phyloP scores from a whole-genome alignment of 2,888 invertebrate genomes.

The Drosophila neonasuta region DNA sequence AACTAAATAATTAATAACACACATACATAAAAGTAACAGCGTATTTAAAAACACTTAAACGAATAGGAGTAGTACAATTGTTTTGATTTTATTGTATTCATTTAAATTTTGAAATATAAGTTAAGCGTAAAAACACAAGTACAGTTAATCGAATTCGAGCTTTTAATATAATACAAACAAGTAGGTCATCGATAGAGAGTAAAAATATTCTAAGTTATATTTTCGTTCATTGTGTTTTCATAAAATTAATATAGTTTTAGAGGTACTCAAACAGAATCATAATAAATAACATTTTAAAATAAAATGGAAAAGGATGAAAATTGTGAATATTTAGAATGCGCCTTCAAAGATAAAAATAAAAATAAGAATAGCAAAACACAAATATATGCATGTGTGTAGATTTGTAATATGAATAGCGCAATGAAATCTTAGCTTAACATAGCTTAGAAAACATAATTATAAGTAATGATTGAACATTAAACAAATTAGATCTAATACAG shows the following conservation, averaged over 20 bases:
- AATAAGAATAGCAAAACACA: slow-evolving; percentile 31
- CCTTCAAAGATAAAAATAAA: slow-evolving; percentile 69
- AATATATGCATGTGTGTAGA: slow-evolving; percentile 51
- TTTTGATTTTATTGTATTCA: slow-evolving; percentile 24
- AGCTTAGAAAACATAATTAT: slow-evolving; percentile 38
- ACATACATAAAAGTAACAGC: slow-evolving; percentile 16
- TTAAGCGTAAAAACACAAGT: slow-evolving; percentile 59
- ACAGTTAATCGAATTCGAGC: slow-evolving; percentile 77
- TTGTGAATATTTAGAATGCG: slow-evolving; percentile 81
- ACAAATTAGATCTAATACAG: slow-evolving; percentile 27
- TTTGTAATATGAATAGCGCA: slow-evolving; percentile 47
- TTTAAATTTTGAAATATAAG: slow-evolving; percentile 47
- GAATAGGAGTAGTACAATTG: slow-evolving; percentile 24
- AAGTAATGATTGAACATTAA: background rate
- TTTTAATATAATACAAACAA: slow-evolving; percentile 66
- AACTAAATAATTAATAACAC: background rate
- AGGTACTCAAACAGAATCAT: slow-evolving; percentile 18
- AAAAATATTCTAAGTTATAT: slow-evolving; percentile 29
- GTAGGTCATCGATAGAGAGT: slow-evolving; percentile 6
- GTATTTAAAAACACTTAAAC: slow-evolving; percentile 26
- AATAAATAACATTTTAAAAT: slow-evolving; percentile 12
- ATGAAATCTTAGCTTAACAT: slow-evolving; percentile 49
- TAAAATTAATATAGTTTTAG: slow-evolving; percentile 56
- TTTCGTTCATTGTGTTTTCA: slow-evolving; percentile 55
- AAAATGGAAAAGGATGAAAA: slow-evolving; percentile 45